Evolutionary conservation across 2,113 vertebrate species (phyloP), one percentile per base, ranked within the genome.

Genomic region (Smithornis capensis): DNA sequence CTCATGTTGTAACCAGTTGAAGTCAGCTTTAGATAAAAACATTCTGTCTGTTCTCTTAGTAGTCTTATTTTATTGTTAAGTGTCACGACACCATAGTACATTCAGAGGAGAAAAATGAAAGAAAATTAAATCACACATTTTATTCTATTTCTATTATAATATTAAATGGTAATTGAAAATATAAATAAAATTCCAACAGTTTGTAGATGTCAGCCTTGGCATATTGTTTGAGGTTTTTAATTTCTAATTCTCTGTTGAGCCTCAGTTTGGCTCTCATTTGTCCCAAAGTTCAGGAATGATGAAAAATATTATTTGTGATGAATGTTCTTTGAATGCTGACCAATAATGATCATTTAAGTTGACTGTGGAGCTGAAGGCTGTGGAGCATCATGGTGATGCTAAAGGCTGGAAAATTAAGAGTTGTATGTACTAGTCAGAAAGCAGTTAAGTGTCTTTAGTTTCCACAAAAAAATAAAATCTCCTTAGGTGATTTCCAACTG

Each of bases 1-100:
- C 93, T 92, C 67, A 80, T 67, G 85, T 55, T 96, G 94, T 95
- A 87, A 92, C 87, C 83, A 69, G 89, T 88, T 93, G 91, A 83
- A 93, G 68, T 89, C 80, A 91, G 45, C 47, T 8, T 2, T 73
- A 80, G 82, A 89, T 91, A 90, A 96, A 93, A 94, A 79, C 0
- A 37, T 67, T 60, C 15, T 57, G 14, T 85, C 59, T 89, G 37
- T 75, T 93, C 47, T 77, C 70, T 53, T 76, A 69, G 47, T 83
- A 70, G 52, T 56, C 15, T 55, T 55, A 22, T 78, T 91, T 81
- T 18, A 45, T 62, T 79, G 57, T 8, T 84, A 78, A 56, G 49
- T 71, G 47, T 79, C 28, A 25, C 69, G 45, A 52, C 56, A 22
- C 57, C 33, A 3, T 29, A 59, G 44, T 68, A 79, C 27, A 21